Conservation (phyloP, 2,797 vertebrate species). For the Limnodromus scolopaceus region DNA sequence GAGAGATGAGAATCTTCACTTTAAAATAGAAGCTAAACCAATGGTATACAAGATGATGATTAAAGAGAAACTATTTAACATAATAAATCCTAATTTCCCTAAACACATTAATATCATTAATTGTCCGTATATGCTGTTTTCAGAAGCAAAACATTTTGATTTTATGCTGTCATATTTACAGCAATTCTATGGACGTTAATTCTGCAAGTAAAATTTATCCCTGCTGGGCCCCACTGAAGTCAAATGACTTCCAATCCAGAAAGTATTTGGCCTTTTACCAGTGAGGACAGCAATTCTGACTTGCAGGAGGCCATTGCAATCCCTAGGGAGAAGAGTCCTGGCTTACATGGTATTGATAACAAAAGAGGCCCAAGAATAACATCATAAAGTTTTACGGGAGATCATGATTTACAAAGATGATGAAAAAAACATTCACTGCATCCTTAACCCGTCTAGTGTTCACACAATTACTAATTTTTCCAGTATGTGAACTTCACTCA, state of each 20-base stretch:
- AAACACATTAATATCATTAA: background rate
- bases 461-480: background rate
- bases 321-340: background rate
- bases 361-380: background rate
- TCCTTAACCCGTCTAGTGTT: background rate
- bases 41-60: background rate
- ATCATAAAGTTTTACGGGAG: background rate
- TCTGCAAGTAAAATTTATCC: background rate
- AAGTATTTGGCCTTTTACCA: background rate
- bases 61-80: background rate
- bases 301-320: background rate
- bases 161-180: background rate
- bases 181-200: background rate
- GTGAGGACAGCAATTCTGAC: background rate
- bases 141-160: background rate
- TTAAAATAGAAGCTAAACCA: constrained; percentile 35
- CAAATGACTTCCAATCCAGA: background rate
- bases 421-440: background rate
- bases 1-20: background rate
- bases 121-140: background rate
- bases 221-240: background rate
- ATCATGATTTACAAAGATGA: constrained; percentile 20
- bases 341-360: background rate
- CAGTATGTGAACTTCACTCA: constrained; percentile 75
- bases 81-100: constrained; percentile 3